Evolutionary conservation across 2,888 invertebrate species (phyloP), one percentile per base, ranked within the genome.

Genomic region (Drosophila subsilvestris): DNA sequence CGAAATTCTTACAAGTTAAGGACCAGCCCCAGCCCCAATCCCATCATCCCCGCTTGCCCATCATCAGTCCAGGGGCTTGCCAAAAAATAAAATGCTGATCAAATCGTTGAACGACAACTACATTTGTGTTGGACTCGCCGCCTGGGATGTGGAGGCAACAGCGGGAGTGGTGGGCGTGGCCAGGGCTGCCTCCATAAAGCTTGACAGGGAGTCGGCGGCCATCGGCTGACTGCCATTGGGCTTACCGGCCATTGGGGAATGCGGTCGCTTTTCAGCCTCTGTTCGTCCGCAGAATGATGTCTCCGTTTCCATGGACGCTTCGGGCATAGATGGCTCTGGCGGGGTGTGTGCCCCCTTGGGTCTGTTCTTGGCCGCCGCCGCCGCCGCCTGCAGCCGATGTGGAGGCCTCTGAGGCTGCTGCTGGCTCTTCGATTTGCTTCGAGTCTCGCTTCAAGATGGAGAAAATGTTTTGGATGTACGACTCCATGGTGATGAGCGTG

Each of bases 381-480:
- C 25, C 4, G 25, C 20, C 20, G 20, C 20, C 20, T 48, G 72
- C 80, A 7, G 80, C 80, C 10, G 88, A 85, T 58, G 87, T 86
- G 17, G 83, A 85, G 48, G 86, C 80, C 69, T 78, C 82, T 17
- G 49, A 20, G 7, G 58, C n/a, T 6, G 32, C 32, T 12, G 32
- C 12, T 5, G 82, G 71, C 37, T 90, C 83, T 42, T 87, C 88
- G 37, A 76, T 55, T 14, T 43, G 22, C 65, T 76, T 86, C 20
- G 88, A 83, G 45, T 92, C 92, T 25, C 90, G 89, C 73, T 92
- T 91, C 60, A 92, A 90, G 53, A 92, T 88, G 56, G 86, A 80
- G 48, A 92, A 86, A 75, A 92, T 92, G 61, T 87, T 89, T 65
- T 90, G 90, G 25, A 92, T 92, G 61, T 91, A 91, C n/a, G 91